Conservation (phyloP, 2,888 invertebrate genomes). For the Parnassius mnemosyne region DNA sequence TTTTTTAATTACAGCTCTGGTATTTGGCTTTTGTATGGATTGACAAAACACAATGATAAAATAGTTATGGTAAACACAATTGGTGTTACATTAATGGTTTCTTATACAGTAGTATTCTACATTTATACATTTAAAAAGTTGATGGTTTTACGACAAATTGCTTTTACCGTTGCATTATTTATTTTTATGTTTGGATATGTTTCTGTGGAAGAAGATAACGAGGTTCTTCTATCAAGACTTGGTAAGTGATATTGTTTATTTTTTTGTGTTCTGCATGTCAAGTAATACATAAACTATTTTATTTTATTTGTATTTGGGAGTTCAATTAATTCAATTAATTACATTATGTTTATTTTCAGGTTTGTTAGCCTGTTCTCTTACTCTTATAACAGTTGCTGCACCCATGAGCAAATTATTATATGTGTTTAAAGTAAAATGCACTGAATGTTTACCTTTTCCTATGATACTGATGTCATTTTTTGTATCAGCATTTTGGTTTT, state of each 20-base stretch:
- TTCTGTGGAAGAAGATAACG: constrained; percentile 74
- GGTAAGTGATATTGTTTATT: constrained; percentile 69
- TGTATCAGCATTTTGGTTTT: constrained; percentile 90
- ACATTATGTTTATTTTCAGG: constrained; percentile 57
- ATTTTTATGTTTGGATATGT: constrained; percentile 81
- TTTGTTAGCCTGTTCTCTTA: constrained; percentile 85
- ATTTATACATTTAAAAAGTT: constrained; percentile 87
- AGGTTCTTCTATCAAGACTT: constrained; percentile 78
- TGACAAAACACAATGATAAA: constrained; percentile 85
- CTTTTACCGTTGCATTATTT: constrained; percentile 74
- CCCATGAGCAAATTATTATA: constrained; percentile 89
- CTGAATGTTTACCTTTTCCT: constrained; percentile 93
- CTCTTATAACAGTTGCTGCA: constrained; percentile 90
- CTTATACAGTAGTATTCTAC: constrained; percentile 86
- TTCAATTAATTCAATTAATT: neutral
- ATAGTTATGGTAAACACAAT: constrained; percentile 88
- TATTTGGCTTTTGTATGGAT: constrained; percentile 91
- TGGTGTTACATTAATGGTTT: constrained; percentile 85
- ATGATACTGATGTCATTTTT: constrained; percentile 91
- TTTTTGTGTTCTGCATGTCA: too few species aligned
- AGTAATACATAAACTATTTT: neutral
- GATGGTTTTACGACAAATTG: constrained; percentile 82
- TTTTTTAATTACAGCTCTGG: constrained; percentile 78
- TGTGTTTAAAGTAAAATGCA: constrained; percentile 88
- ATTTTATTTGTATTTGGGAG: neutral